Percentiles rank a stretch among this genome's conserved stretches.
phyloP scores from a whole-genome alignment of 2,113 vertebrate species.

The Myotis yumanensis region DNA sequence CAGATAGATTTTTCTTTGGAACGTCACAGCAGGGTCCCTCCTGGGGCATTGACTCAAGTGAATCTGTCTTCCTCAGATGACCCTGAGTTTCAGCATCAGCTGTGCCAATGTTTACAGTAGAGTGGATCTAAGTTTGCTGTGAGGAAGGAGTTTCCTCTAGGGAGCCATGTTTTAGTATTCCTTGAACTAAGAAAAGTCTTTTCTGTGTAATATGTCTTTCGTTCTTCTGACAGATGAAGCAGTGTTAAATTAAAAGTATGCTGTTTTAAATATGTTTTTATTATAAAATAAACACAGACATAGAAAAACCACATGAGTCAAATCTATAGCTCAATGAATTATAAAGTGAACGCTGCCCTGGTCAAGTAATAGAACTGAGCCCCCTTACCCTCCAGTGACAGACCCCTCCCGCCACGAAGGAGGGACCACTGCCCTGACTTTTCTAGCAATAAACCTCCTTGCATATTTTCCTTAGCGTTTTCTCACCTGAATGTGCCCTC shows the following conservation, averaged over 20 bases:
- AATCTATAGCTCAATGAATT: neutral
- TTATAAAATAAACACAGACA: neutral
- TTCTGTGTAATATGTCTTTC: neutral
- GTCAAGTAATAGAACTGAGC: neutral
- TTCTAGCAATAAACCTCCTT: neutral
- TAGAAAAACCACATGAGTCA: neutral
- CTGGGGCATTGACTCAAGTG: neutral
- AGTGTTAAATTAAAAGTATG: neutral
- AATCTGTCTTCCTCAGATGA: neutral
- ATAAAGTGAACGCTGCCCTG: neutral
- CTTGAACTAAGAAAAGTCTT: neutral
- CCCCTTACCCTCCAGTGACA: no score
- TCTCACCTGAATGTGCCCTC: neutral
- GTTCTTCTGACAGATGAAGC: neutral
- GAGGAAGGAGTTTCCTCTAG: neutral
- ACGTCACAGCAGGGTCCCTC: neutral
- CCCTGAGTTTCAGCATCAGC: neutral
- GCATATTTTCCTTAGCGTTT: no score
- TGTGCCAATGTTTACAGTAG: rapidly evolving
- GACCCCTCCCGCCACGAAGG: neutral
- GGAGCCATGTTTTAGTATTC: neutral
- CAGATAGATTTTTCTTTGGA: neutral
- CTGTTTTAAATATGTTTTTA: neutral
- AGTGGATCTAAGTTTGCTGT: neutral
- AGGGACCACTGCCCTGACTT: neutral